These are phyloP conservation scores for Acromyrmex charruanus DNA, from an alignment of 1,140 invertebrate species.

Conservation along the genomic window DNA sequence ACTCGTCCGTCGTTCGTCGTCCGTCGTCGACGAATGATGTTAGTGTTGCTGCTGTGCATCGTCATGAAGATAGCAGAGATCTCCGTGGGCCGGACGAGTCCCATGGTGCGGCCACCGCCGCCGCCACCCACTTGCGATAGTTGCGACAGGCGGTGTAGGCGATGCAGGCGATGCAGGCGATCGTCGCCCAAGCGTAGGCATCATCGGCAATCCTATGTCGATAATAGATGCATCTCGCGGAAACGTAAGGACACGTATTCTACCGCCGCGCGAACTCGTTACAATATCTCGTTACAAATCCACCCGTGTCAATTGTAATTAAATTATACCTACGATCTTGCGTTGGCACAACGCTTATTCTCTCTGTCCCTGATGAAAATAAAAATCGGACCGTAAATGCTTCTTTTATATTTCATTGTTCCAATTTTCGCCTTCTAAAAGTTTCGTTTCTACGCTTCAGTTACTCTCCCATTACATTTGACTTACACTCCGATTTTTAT, in stretches of 20 bases:
- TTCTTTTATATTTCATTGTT: too few species aligned
- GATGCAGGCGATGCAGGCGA: slow-evolving; percentile 28
- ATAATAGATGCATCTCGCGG: slow-evolving; percentile 66
- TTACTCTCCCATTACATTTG: too few species aligned
- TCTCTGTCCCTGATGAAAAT: too few species aligned
- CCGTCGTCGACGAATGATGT: slow-evolving; percentile 80
- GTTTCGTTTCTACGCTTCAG: too few species aligned
- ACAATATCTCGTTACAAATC: too few species aligned
- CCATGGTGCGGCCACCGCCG: slow-evolving; percentile 66
- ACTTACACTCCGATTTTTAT: too few species aligned
- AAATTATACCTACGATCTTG: too few species aligned
- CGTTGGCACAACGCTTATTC: too few species aligned
- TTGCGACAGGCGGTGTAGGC: slow-evolving; percentile 64
- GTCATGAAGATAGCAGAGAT: slow-evolving; percentile 87
- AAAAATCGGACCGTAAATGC: too few species aligned
- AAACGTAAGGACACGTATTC: slow-evolving; percentile 75
- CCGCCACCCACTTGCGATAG: slow-evolving; percentile 53
- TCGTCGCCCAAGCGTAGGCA: slow-evolving; percentile 52
- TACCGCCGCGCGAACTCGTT: too few species aligned
- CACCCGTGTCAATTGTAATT: too few species aligned
- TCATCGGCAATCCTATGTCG: slow-evolving; percentile 66
- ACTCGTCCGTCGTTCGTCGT: not conserved
- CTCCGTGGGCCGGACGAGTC: slow-evolving; percentile 80
- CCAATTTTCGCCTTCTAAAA: too few species aligned
- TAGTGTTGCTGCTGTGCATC: slow-evolving; percentile 85